Percentiles rank a stretch among this genome's conserved stretches.
Conservation (phyloP, 2,888 invertebrate genomes). For the Dysmachus trigonus region DNA sequence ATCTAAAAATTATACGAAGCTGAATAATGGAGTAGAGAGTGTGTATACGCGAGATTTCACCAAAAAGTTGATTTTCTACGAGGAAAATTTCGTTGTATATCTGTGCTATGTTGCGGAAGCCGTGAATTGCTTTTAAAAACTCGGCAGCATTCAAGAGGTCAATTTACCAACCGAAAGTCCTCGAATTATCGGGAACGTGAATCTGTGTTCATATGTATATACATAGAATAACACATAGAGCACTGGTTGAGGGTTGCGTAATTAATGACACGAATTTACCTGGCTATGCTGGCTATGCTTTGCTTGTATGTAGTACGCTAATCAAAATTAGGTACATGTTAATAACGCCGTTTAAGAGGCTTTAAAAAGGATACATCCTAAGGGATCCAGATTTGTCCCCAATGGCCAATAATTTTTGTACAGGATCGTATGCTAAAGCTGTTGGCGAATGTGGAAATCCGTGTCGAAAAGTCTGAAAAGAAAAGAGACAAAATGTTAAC, state of each 20-base stretch:
- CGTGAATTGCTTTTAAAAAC: not conserved
- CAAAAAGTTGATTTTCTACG: not conserved
- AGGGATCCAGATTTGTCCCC: slow-evolving; percentile 95
- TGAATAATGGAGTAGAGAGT: not conserved
- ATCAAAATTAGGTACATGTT: not conserved
- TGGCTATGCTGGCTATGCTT: not conserved
- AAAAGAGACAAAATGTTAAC: slow-evolving; percentile 55
- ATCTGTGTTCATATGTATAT: not conserved
- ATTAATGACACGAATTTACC: not conserved
- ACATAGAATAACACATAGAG: not conserved
- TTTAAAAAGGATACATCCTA: slow-evolving; percentile 89
- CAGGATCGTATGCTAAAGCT: slow-evolving; percentile 96
- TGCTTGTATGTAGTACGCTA: not conserved
- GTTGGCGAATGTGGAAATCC: slow-evolving; percentile 99
- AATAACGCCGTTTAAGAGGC: not conserved
- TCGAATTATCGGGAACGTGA: not conserved
- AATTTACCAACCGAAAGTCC: not conserved
- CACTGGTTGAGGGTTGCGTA: not conserved
- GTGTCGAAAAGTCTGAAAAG: slow-evolving; percentile 92
- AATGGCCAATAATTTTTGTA: slow-evolving; percentile 95
- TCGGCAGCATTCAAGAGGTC: not conserved
- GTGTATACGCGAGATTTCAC: not conserved
- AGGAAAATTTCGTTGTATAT: not conserved
- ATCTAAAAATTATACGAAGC: not conserved
- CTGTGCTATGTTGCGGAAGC: not conserved